These are phyloP conservation scores for Sesia bembeciformis DNA, from an alignment of 2,888 invertebrate species.

Conservation along the genomic window DNA sequence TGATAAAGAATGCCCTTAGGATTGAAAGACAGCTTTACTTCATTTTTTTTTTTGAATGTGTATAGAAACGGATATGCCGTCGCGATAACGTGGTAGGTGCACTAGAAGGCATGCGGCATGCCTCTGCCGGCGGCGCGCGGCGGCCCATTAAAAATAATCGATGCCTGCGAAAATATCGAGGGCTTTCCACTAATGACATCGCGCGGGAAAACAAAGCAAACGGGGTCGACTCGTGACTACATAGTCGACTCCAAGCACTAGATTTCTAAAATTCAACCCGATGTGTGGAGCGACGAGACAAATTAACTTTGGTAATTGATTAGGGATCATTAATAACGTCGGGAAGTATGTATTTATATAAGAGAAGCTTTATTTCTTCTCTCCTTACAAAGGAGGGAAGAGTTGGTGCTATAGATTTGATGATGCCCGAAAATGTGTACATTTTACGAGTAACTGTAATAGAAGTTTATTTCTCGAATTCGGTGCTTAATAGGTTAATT, in stretches of 20 bases:
- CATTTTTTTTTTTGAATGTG: background rate
- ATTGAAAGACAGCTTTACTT: too few species aligned
- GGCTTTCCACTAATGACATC: slow-evolving; percentile 69
- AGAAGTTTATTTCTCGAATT: slow-evolving; percentile 54
- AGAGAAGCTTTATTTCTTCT: too few species aligned
- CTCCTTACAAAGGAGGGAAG: background rate
- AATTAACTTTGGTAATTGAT: too few species aligned
- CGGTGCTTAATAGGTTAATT: slow-evolving; percentile 66
- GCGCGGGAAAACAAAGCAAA: slow-evolving; percentile 60
- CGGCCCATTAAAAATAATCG: slow-evolving; percentile 71
- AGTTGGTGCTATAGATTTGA: background rate
- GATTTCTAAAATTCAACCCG: slow-evolving; percentile 1
- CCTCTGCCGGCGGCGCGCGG: slow-evolving; percentile 41
- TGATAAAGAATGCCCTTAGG: too few species aligned
- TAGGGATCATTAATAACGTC: too few species aligned
- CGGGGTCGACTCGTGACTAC: slow-evolving; percentile 7
- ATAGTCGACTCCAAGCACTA: slow-evolving; percentile 5
- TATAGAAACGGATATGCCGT: background rate
- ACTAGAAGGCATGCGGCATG: slow-evolving; percentile 22
- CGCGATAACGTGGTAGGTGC: slow-evolving; percentile 14
- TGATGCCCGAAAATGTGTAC: background rate
- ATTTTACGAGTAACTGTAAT: slow-evolving; percentile 44
- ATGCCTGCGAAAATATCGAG: slow-evolving; percentile 68
- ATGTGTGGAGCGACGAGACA: background rate
- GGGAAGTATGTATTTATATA: too few species aligned